These are phyloP conservation scores for Channallabes apus DNA, from an alignment of 2,797 vertebrate species.

Conservation along the genomic window DNA sequence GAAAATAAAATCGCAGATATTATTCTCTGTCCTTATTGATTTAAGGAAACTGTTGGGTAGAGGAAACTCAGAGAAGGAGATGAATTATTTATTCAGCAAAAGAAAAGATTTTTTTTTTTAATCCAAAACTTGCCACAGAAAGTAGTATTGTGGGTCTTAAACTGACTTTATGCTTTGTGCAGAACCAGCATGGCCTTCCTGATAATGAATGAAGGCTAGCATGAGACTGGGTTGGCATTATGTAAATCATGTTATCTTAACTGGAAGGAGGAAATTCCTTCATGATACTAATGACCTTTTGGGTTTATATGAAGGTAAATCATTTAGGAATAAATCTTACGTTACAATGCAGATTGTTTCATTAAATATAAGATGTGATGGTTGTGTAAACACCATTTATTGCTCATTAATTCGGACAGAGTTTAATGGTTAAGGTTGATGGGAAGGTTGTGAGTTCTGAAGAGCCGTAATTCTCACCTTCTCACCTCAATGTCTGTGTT, in stretches of 20 bases:
- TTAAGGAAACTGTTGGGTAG: neutral
- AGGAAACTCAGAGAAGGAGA: neutral
- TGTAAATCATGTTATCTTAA: neutral
- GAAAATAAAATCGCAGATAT: neutral
- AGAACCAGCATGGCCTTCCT: neutral
- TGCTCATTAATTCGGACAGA: neutral
- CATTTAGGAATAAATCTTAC: neutral
- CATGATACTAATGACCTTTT: neutral
- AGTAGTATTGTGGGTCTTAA: neutral
- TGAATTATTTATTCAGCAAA: constrained; percentile 6
- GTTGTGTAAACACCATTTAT: neutral
- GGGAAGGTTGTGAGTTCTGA: neutral
- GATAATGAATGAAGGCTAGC: neutral
- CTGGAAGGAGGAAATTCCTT: neutral
- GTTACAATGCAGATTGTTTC: too few species aligned
- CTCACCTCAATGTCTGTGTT: neutral
- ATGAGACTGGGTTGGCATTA: neutral
- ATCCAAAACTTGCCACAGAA: neutral
- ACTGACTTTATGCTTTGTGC: neutral
- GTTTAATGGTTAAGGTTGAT: neutral
- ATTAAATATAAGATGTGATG: neutral
- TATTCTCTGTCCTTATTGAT: neutral
- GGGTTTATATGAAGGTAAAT: neutral
- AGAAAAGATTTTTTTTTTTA: neutral
- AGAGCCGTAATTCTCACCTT: neutral